phyloP scores from a whole-genome alignment of 2,113 vertebrate genomes.

The Elgaria multicarinata region DNA sequence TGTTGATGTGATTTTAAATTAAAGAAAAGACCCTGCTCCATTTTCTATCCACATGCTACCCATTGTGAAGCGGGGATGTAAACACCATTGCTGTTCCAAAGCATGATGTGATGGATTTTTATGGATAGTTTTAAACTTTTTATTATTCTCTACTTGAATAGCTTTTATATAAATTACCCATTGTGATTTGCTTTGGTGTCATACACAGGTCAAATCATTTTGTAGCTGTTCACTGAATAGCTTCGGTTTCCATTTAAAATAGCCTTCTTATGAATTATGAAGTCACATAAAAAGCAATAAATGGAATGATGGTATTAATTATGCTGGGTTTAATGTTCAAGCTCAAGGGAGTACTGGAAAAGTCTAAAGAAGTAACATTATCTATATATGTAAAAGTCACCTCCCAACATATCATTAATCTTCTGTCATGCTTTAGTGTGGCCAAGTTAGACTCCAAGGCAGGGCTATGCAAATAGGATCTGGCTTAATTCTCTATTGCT shows the following conservation, averaged over 20 bases:
- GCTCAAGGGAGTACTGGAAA: conserved; percentile 23
- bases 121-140: conserved; percentile 11
- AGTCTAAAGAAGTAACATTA: background rate
- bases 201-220: conserved; percentile 40
- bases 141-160: conserved; percentile 39
- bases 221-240: conserved; percentile 32
- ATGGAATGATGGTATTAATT: conserved; percentile 41
- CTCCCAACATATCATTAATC: background rate
- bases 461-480: background rate
- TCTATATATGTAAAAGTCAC: background rate
- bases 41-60: background rate
- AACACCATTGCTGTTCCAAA: conserved; percentile 43
- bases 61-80: background rate
- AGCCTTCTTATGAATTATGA: conserved; percentile 48
- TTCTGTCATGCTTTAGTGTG: background rate
- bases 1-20: background rate
- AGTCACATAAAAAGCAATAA: conserved; percentile 21
- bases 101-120: conserved; percentile 22
- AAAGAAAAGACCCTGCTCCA: background rate
- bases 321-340: conserved; percentile 39
- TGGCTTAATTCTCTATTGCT: background rate
- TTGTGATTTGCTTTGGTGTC: conserved; percentile 37
- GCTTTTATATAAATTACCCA: conserved; percentile 41
- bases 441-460: background rate
- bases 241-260: conserved; percentile 36